phyloP scores from a whole-genome alignment of 2,888 invertebrate genomes.

The Halictus ligatus region DNA sequence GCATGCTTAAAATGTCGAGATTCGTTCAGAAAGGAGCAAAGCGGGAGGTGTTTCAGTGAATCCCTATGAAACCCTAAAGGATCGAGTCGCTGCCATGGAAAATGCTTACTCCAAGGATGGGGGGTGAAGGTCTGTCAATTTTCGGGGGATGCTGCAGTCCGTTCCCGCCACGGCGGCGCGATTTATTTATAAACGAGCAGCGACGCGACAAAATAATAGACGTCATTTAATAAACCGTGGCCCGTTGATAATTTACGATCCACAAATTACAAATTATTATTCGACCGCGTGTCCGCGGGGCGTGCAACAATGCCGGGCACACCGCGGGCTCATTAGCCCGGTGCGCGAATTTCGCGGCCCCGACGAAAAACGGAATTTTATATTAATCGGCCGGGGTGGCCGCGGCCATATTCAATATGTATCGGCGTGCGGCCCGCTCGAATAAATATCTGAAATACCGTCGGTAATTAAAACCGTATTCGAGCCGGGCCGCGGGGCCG shows the following conservation, averaged over 20 bases:
- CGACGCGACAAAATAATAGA: constrained; percentile 15
- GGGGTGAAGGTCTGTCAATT: neutral
- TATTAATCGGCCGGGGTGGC: constrained; percentile 35
- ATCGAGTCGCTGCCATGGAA: neutral
- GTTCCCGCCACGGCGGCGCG: neutral
- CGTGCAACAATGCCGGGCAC: neutral
- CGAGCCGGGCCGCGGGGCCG: neutral
- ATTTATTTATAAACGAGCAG: neutral
- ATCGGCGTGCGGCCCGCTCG: constrained; percentile 18
- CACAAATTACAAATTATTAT: constrained; percentile 35
- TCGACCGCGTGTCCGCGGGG: neutral
- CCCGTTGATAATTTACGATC: constrained; percentile 27
- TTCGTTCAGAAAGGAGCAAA: too few relatives aligned
- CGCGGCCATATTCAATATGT: constrained; percentile 19
- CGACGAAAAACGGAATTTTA: constrained; percentile 29
- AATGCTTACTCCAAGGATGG: neutral
- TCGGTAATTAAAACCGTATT: constrained; percentile 50
- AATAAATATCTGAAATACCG: constrained; percentile 46
- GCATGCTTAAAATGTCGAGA: too few relatives aligned
- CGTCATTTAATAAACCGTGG: constrained; percentile 21
- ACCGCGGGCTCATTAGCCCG: neutral
- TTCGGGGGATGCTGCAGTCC: neutral
- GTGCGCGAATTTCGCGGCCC: neutral
- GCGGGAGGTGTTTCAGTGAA: too few relatives aligned
- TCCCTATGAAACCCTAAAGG: too few relatives aligned